Evolutionary conservation across 1,140 invertebrate genomes (phyloP).

Genomic region (Meloidogyne hapla): DNA sequence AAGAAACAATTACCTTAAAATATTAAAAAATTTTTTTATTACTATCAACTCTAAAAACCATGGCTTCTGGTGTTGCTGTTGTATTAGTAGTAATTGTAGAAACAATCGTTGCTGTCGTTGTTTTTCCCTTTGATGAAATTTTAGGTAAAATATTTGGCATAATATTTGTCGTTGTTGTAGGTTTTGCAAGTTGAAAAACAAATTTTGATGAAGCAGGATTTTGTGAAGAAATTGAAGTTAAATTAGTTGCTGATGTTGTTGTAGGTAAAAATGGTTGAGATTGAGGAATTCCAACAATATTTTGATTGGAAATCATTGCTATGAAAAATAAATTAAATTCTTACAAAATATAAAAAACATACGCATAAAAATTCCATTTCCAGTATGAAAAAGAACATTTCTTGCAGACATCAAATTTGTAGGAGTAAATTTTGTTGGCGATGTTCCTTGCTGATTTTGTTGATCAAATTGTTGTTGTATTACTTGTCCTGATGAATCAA

Average conservation of each 20-base stretch:
- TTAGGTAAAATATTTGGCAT: conserved; percentile 1
- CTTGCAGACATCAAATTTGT: background rate
- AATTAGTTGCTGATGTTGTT: background rate
- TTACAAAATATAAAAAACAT: background rate
- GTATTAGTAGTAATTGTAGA: background rate
- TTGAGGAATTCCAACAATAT: background rate
- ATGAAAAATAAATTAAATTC: background rate
- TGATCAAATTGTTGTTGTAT: background rate
- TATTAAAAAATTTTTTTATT: too few species aligned
- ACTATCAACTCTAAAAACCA: background rate
- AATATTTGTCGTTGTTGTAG: background rate
- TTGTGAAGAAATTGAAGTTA: background rate
- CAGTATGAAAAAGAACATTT: background rate
- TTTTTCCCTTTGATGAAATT: background rate
- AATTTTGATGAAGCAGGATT: background rate
- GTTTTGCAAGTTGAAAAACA: background rate
- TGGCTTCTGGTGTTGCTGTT: background rate
- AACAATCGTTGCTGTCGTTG: background rate
- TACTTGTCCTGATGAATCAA: background rate
- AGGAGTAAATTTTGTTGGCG: background rate
- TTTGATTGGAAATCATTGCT: background rate
- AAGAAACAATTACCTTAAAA: background rate
- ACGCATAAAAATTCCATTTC: background rate
- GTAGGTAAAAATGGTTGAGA: background rate
- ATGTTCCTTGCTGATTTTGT: background rate